Evolutionary conservation across 1,140 invertebrate genomes (phyloP), one percentile per base, ranked within the genome.

Genomic region (Cylas formicarius): DNA sequence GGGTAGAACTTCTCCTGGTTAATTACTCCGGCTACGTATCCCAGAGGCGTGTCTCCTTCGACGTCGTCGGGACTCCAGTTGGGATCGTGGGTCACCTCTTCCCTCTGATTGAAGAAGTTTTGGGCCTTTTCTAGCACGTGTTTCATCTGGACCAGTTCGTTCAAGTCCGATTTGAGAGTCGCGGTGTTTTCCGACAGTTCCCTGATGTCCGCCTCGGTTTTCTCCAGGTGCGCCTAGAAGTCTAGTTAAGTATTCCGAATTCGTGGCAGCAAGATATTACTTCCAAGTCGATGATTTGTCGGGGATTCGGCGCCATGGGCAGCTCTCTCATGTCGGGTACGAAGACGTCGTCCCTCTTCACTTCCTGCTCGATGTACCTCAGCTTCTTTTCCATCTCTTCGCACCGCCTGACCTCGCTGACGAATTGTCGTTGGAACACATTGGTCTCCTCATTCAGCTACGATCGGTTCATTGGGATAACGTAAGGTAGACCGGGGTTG

Each of bases 281-380:
- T 78, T 95, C 92, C 43, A 96, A 72, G 68, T 96, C 87, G 56
- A 95, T 95, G 68, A 97, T 96, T 70, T 96, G 93, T 44, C 90
- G 77, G 2, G 93, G 91, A 62, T 90, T 91, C 5, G 94, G 94
- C 7, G 94, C 93, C 54, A 89, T 68, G 4, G 83, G 83, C 38
- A 89, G 78, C 53, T 93, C 90, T 49, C 82, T 19, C 44, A 88
- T 82, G 41, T 91, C 85, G 4, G 83, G 73, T 48, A 97, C 33
- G 3, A 10, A 21, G 13, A 86, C 80, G 7, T 76, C 79, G 68
- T 97, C 93, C 67, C 95, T 96, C 56, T 85, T 84, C n/a, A 98
- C 91, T 72, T 98, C 92, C 17, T 85, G 83, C 62, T 97, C 91
- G 56, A 98, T 82, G 67, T 93, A 97, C 0, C 90, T 79, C 28